Evolutionary conservation across 2,888 invertebrate genomes (phyloP).

Genomic region (Pseudolycoriella hygida): DNA sequence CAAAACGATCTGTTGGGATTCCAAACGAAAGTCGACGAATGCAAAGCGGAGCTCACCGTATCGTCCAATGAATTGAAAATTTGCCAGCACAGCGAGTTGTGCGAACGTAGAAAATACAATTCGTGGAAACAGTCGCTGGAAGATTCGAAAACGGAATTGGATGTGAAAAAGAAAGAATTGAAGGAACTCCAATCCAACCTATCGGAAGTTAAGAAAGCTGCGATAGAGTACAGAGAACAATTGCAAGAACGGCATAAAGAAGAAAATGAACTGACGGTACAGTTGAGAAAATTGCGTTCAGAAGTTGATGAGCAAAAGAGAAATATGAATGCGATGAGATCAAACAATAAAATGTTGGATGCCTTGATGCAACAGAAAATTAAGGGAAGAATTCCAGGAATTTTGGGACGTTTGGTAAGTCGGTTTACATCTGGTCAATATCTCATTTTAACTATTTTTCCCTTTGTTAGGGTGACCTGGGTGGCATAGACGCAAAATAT

Average conservation of each 20-base stretch:
- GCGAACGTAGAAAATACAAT: constrained; percentile 24
- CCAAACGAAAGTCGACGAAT: constrained; percentile 49
- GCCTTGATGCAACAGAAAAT: constrained; percentile 66
- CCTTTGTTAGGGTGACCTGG: constrained; percentile 93
- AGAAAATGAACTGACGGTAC: constrained; percentile 20
- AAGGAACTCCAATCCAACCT: constrained; percentile 36
- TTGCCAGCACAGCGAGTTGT: constrained; percentile 31
- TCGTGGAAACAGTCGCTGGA: constrained; percentile 19
- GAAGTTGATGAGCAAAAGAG: constrained; percentile 50
- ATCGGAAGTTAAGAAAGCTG: constrained; percentile 30
- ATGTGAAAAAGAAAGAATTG: constrained; percentile 45
- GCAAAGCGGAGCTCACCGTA: constrained; percentile 35
- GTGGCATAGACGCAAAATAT: constrained; percentile 80
- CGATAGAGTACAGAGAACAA: constrained; percentile 16
- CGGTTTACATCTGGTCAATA: constrained; percentile 4
- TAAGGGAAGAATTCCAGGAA: constrained; percentile 67
- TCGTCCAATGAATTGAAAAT: constrained; percentile 68
- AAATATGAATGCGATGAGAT: constrained; percentile 50
- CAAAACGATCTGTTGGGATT: constrained; percentile 47
- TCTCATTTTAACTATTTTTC: too few species aligned
- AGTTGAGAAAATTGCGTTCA: constrained; percentile 18
- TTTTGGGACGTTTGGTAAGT: constrained; percentile 61
- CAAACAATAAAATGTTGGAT: constrained; percentile 53
- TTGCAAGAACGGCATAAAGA: constrained; percentile 17
- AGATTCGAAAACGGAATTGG: constrained; percentile 37